A percentile compares a stretch with the other conserved stretches of the same genome.
These are phyloP conservation scores for Musca vetustissima DNA, from an alignment of 1,140 invertebrate genomes.

Conservation along the genomic window DNA sequence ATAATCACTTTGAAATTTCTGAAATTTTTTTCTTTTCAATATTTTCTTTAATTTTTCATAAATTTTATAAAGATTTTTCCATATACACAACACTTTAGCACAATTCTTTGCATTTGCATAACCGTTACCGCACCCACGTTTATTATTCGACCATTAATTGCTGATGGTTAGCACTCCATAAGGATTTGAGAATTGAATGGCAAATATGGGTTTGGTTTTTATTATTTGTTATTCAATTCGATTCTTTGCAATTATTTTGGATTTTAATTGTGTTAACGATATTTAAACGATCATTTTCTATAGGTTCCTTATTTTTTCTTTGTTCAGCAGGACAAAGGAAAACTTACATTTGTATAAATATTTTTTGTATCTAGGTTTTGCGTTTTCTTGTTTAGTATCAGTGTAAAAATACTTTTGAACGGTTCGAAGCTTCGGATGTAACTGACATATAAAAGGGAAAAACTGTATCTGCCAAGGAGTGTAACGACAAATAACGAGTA, in stretches of 20 bases:
- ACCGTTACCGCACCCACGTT: constrained; percentile 40
- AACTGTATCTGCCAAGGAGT: constrained; percentile 23
- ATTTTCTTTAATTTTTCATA: constrained; percentile 21
- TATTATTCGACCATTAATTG: constrained; percentile 1
- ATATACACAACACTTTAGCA: background rate
- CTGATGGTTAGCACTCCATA: no score
- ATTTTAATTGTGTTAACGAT: constrained; percentile 8
- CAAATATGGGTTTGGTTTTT: background rate
- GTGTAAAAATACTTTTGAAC: constrained; percentile 29
- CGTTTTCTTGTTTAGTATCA: constrained; percentile 16
- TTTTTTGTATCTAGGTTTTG: background rate
- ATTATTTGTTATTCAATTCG: no score
- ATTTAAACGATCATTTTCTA: background rate
- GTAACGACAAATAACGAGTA: constrained; percentile 16
- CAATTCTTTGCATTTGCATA: background rate
- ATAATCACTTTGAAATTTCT: constrained; percentile 27
- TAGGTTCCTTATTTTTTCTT: background rate
- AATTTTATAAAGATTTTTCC: constrained; percentile 25
- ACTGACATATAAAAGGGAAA: constrained; percentile 39
- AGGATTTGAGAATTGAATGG: no score
- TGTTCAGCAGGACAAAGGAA: background rate
- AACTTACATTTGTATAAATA: constrained; percentile 10
- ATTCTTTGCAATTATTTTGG: constrained; percentile 8
- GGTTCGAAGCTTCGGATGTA: constrained; percentile 52
- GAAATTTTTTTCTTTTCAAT: constrained; percentile 13